Base-by-base conservation (phyloP, 2,797 vertebrate species). In the Graptemys geographica region DNA sequence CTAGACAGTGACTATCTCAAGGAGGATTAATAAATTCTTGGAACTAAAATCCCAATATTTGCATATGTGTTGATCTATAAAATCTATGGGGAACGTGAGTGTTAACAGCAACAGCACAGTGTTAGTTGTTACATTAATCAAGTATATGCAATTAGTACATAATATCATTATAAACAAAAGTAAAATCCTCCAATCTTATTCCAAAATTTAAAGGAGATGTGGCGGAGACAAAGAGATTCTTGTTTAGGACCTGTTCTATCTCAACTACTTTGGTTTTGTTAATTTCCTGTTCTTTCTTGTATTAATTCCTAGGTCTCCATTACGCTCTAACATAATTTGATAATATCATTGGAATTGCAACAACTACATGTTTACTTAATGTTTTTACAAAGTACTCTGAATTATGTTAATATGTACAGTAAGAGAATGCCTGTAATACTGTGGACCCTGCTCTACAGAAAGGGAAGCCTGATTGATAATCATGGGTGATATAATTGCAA, bases 251-350 rank as follows among this genome's bases (percentile, higher is more conserved):
- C 15, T 83, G 28, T 47, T 96, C 87, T 95, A 23, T 89, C 81
- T 94, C 44, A 92, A 4, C 88, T 81, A 89, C 69, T 27, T 31
- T 95, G 62, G 62, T 86, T 84, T 90, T 96, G 74, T 95, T 96
- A 97, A 92, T 41, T 90, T 87, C 65, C 51, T 84, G 95, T 95
- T 95, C 57, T 92, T 96, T 19, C 33, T n/a, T 69, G 88, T 94
- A 82, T 72, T 96, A 92, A 91, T 96, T 95, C 62, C 33, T 94
- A 33, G 95, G 82, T 44, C 78, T 91, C 52, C 94, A 53, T 57
- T 65, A 90, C 78, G 37, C 62, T 95, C 59, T 78, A 23, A 92
- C 87, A 25, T 93, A 79, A 41, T 79, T 94, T 94, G 95, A 96
- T 96, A 72, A 93, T 94, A 59, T 92, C 11, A 83, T 91, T 90